Evolutionary conservation across 92 coral and sea anemone species (phyloP).

Genomic region (Epizoanthus rinbou): DNA sequence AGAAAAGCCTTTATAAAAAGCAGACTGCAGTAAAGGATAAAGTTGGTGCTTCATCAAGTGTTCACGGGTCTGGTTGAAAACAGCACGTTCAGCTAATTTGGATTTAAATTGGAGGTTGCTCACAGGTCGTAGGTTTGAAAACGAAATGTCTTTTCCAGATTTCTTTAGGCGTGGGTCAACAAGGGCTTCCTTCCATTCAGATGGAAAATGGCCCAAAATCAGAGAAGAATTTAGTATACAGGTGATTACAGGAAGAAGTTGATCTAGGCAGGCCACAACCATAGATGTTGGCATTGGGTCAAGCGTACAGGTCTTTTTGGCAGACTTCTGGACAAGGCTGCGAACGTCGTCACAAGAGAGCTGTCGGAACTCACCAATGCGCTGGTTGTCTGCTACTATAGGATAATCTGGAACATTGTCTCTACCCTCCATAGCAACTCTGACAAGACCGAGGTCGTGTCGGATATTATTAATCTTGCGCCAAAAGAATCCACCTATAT

Average conservation of each 20-base stretch:
- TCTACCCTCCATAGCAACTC: too few relatives aligned
- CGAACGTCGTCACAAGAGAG: slow-evolving; percentile 24
- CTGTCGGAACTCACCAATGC: not conserved
- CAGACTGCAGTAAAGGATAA: too few relatives aligned
- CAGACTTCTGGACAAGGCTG: too few relatives aligned
- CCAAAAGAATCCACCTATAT: slow-evolving; percentile 42
- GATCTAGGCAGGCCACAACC: slow-evolving; percentile 51
- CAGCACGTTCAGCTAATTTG: slow-evolving; percentile 16
- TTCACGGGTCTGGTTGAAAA: slow-evolving; percentile 13
- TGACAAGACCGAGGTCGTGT: too few relatives aligned
- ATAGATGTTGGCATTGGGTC: slow-evolving; percentile 58
- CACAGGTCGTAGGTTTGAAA: slow-evolving; percentile 36
- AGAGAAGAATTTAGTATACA: slow-evolving; percentile 51
- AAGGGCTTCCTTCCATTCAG: not conserved
- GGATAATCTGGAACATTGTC: too few relatives aligned
- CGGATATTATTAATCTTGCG: too few relatives aligned
- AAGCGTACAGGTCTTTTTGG: not conserved
- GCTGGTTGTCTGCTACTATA: too few relatives aligned
- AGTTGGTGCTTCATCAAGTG: too few relatives aligned
- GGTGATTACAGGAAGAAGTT: slow-evolving; percentile 47
- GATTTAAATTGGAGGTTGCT: not conserved
- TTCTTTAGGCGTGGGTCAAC: slow-evolving; percentile 43
- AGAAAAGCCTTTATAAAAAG: too few relatives aligned
- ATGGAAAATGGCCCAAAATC: slow-evolving; percentile 43
- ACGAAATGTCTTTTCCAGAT: slow-evolving; percentile 35